Conservation (phyloP, 2,113 vertebrate species). For the Blennius ocellaris region DNA sequence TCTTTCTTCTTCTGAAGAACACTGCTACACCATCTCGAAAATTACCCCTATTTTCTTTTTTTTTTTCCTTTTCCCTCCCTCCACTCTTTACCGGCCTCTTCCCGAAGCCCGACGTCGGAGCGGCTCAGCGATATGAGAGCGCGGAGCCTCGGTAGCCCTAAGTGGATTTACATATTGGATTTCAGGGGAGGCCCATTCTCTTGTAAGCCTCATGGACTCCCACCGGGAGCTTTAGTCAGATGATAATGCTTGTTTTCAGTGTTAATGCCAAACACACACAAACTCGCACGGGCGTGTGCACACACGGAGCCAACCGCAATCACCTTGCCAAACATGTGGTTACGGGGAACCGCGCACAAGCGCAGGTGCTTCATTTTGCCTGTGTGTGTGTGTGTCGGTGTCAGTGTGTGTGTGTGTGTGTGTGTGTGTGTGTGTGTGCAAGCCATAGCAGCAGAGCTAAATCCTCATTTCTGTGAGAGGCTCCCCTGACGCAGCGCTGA, state of each 20-base stretch:
- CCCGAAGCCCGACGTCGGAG: slow-evolving; percentile 61
- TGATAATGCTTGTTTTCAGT: slow-evolving; percentile 83
- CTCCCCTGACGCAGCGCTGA: slow-evolving; percentile 66
- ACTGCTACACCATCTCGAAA: slow-evolving; percentile 46
- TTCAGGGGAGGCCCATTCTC: slow-evolving; percentile 73
- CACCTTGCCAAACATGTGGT: slow-evolving; percentile 65
- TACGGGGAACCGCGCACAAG: slow-evolving; percentile 39
- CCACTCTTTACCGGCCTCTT: slow-evolving; percentile 35
- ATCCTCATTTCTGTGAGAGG: slow-evolving; percentile 71
- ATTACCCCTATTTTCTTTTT: slow-evolving; percentile 38
- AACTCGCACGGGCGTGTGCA: slow-evolving; percentile 20
- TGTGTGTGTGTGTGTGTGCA: slow-evolving; percentile 1
- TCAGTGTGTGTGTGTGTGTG: background rate
- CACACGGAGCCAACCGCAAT: slow-evolving; percentile 47
- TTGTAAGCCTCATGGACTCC: slow-evolving; percentile 78
- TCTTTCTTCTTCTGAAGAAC: slow-evolving; percentile 51
- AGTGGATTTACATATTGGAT: slow-evolving; percentile 86
- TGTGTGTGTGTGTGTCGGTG: slow-evolving; percentile 1
- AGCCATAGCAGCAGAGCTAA: slow-evolving; percentile 58
- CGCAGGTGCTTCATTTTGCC: slow-evolving; percentile 30
- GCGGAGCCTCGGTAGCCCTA: slow-evolving; percentile 82
- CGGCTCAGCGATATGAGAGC: slow-evolving; percentile 49
- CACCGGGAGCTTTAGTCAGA: slow-evolving; percentile 78
- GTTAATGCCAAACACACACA: slow-evolving; percentile 73
- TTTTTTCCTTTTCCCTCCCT: background rate